A percentile compares a stretch with the other conserved stretches of the same genome.
phyloP scores from a whole-genome alignment of 1,140 invertebrate species.

The Drepana arcuata region DNA sequence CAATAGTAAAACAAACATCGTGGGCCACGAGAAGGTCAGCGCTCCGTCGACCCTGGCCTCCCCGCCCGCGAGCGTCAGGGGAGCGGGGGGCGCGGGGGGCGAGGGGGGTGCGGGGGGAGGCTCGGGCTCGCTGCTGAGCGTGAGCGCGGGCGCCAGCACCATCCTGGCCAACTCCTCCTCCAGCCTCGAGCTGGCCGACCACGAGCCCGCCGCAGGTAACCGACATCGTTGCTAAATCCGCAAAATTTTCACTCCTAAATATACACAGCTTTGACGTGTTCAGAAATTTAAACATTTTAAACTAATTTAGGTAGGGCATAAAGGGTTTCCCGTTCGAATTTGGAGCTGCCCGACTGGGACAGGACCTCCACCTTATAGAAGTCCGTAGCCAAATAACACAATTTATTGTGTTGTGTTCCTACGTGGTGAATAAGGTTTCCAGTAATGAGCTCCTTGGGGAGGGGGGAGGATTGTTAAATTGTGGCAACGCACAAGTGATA shows the following conservation, averaged over 20 bases:
- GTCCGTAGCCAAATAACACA: too few species aligned
- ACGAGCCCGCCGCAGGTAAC: background rate
- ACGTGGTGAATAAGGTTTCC: too few species aligned
- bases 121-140: conserved; percentile 63
- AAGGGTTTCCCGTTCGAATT: too few species aligned
- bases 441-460: too few species aligned
- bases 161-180: conserved; percentile 62
- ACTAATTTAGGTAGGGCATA: too few species aligned
- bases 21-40: conserved; percentile 48
- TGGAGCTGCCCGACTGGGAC: too few species aligned
- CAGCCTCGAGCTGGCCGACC: conserved; percentile 45
- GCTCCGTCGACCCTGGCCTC: background rate
- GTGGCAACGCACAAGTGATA: too few species aligned
- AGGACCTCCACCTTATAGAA: too few species aligned
- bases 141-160: conserved; percentile 67
- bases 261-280: too few species aligned
- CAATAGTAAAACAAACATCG: conserved; percentile 24
- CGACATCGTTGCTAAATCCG: background rate
- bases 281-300: too few species aligned
- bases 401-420: too few species aligned
- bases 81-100: background rate
- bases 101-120: conserved; percentile 1
- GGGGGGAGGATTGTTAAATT: too few species aligned
- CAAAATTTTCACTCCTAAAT: background rate
- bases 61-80: background rate